Conservation (phyloP, 2,113 vertebrate species). For the Notiomystis cincta region DNA sequence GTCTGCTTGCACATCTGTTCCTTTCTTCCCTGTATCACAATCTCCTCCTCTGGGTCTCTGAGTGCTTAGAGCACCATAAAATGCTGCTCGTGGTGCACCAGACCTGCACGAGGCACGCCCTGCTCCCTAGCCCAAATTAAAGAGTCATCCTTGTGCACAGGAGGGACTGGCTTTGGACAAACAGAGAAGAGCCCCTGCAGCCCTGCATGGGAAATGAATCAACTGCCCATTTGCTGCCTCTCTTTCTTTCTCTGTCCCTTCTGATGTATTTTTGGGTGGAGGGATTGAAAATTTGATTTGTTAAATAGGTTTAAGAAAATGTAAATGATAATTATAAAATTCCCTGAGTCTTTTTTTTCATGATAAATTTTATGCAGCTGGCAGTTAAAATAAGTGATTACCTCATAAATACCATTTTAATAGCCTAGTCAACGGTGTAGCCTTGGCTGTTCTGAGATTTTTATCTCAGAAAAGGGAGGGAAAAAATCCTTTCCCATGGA, state of each 20-base stretch:
- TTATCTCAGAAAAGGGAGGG: conserved; percentile 12
- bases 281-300: conserved; percentile 38
- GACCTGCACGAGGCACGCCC: background rate
- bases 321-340: conserved; percentile 56
- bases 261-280: conserved; percentile 21
- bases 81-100: fast-evolving
- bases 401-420: conserved; percentile 47
- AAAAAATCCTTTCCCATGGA: background rate
- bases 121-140: background rate
- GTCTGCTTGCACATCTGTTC: background rate
- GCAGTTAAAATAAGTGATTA: conserved; percentile 59
- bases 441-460: conserved; percentile 2
- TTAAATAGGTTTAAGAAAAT: conserved; percentile 33
- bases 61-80: background rate
- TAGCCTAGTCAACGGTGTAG: background rate
- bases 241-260: background rate
- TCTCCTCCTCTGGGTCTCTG: background rate
- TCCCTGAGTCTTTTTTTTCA: background rate
- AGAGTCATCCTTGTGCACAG: background rate
- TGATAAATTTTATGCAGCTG: conserved; percentile 36
- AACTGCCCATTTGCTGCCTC: background rate
- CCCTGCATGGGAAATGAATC: background rate
- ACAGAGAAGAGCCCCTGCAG: background rate
- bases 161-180: background rate
- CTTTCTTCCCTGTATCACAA: background rate